These are phyloP conservation scores for Chloroceryle inda DNA, from an alignment of 2,797 vertebrate genomes.

Conservation along the genomic window DNA sequence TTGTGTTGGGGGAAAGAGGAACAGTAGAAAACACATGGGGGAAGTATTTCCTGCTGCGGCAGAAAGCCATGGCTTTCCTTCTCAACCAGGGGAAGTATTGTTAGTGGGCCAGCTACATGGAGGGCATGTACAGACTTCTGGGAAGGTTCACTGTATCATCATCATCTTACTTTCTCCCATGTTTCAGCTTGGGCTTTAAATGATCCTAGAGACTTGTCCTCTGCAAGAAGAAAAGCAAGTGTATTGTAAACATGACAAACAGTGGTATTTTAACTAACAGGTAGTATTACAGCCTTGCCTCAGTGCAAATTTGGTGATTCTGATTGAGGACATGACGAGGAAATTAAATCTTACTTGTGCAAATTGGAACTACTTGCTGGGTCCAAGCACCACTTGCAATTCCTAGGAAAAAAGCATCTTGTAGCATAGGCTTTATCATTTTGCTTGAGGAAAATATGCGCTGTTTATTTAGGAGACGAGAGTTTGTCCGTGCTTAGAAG, in stretches of 20 bases:
- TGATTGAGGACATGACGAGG: neutral
- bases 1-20: neutral
- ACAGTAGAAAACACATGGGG: neutral
- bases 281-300: neutral
- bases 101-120: neutral
- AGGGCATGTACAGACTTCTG: neutral
- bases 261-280: neutral
- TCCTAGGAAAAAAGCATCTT: neutral
- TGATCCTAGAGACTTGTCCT: neutral
- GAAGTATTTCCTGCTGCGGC: neutral
- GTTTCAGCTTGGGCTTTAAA: neutral
- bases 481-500: neutral
- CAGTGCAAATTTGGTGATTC: neutral
- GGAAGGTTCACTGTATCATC: neutral
- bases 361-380: neutral
- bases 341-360: neutral
- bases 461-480: neutral
- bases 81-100: fast-evolving
- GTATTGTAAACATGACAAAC: neutral
- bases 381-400: neutral
- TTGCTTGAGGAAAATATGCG: neutral
- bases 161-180: neutral
- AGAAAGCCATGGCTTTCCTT: neutral
- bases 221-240: neutral
- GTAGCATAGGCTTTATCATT: neutral